Conservation (phyloP, 2,888 invertebrate species). For the Luffia ferchaultella region DNA sequence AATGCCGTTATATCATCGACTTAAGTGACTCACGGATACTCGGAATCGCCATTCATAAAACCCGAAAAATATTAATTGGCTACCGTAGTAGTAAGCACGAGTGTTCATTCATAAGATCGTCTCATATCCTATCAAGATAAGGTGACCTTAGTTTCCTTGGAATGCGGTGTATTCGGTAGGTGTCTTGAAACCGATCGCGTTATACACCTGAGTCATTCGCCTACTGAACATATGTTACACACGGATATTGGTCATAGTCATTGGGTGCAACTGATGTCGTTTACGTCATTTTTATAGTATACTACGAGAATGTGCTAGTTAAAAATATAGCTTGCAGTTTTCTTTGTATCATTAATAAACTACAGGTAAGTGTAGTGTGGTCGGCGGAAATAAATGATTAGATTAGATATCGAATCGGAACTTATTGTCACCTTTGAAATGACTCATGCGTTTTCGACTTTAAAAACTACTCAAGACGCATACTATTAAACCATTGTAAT, state of each 20-base stretch:
- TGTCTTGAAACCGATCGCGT: not conserved
- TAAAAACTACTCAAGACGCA: not conserved
- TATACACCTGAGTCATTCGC: not conserved
- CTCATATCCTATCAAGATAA: not conserved
- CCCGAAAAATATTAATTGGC: not conserved
- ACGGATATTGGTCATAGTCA: not conserved
- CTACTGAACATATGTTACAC: not conserved
- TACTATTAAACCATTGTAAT: too few relatives aligned
- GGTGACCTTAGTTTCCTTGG: not conserved
- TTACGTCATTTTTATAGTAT: not conserved
- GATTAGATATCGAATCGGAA: not conserved
- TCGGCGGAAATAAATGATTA: not conserved
- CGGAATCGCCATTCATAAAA: not conserved
- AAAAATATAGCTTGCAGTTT: too few relatives aligned
- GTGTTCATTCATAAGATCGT: not conserved
- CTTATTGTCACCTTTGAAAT: not conserved
- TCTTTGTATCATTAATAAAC: too few relatives aligned
- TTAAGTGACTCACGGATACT: not conserved
- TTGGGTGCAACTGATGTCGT: not conserved
- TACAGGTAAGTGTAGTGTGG: too few relatives aligned
- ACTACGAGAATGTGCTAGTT: too few relatives aligned
- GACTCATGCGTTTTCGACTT: not conserved
- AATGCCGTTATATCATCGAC: not conserved
- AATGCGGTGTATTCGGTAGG: not conserved
- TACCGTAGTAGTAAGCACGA: not conserved